Base-by-base conservation (phyloP, 2,888 invertebrate genomes). In the Scotopteryx bipunctaria region DNA sequence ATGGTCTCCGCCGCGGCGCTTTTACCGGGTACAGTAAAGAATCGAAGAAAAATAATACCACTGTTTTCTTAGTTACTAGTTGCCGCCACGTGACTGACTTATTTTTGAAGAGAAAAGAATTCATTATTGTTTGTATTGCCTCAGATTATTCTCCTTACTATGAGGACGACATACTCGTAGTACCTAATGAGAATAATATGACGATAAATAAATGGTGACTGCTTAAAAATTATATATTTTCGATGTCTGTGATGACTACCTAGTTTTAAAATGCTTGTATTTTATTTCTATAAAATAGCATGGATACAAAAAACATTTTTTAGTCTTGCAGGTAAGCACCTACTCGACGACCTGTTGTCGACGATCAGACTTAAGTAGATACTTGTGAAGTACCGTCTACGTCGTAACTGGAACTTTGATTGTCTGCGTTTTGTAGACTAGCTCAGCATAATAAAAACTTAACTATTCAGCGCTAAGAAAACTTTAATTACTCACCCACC, bases 1-100 rank as follows among this genome's bases (percentile, higher is more conserved):
- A 82, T 82, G 77, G 68, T 72, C 68, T 46, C 45, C 45, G 42
- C 33, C 45, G 44, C 45, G 42, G 31, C 45, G 44, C 57, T 55
- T 56, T 66, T 64, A 56, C 54, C n/a, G 41, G 45, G 52, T 50
- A 42, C 42, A 37, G 45, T 33, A 51, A 55, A 55, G 49, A 55
- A 58, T 49, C 49, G 32, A 16, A 44, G 51, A 55, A 55, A n/a
- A 54, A 60, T 57, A 60, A 52, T 53, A 41, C 48, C 35, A 51
- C 45, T 50, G 33, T 46, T 46, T 45, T 49, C 40, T 44, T 35
- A 41, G 11, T 11, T 11, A 27, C 27, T 9, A 11, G 11, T 4
- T 27, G 9, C 4, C 27, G 0, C 27, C 11, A 27, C 8, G n/a
- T n/a, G n/a, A n/a, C n/a, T n/a, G n/a, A n/a, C n/a, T n/a, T n/a